Conservation (phyloP, 2,113 vertebrate genomes). For the Otis tarda region DNA sequence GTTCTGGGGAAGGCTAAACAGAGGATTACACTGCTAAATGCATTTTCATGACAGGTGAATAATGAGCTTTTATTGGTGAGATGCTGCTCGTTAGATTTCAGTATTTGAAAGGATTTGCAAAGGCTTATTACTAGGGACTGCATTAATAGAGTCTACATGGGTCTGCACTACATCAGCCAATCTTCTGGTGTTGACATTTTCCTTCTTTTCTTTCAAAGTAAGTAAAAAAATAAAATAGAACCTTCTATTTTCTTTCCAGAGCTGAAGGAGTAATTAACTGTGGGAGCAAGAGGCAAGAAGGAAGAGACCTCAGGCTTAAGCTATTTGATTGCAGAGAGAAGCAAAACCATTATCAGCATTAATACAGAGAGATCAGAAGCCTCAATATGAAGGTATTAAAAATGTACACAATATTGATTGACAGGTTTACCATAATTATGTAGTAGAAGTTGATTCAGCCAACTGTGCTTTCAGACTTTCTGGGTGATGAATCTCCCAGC, state of each 20-base stretch:
- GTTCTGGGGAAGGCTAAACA: background rate
- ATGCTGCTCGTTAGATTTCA: background rate
- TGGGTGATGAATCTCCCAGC: background rate
- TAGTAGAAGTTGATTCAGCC: background rate
- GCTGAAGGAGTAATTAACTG: conserved; percentile 35
- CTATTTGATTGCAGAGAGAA: conserved; percentile 15
- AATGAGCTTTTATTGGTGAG: background rate
- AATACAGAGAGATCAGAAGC: background rate
- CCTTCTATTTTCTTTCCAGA: background rate
- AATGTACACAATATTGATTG: conserved; percentile 24
- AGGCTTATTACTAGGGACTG: background rate
- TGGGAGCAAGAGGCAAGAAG: background rate
- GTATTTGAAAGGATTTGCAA: conserved; percentile 9
- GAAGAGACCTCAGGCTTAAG: background rate
- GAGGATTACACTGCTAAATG: background rate
- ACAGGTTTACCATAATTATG: conserved; percentile 17
- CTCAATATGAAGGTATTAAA: conserved; percentile 31
- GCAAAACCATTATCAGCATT: conserved; percentile 45
- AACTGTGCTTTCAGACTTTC: background rate
- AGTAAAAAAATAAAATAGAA: conserved; percentile 1
- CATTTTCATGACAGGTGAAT: background rate
- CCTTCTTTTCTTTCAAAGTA: background rate
- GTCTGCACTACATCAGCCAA: background rate
- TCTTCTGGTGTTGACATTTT: background rate
- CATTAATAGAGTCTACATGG: background rate